Evolutionary conservation across 2,113 vertebrate species (phyloP).

Genomic region (Osmerus mordax): DNA sequence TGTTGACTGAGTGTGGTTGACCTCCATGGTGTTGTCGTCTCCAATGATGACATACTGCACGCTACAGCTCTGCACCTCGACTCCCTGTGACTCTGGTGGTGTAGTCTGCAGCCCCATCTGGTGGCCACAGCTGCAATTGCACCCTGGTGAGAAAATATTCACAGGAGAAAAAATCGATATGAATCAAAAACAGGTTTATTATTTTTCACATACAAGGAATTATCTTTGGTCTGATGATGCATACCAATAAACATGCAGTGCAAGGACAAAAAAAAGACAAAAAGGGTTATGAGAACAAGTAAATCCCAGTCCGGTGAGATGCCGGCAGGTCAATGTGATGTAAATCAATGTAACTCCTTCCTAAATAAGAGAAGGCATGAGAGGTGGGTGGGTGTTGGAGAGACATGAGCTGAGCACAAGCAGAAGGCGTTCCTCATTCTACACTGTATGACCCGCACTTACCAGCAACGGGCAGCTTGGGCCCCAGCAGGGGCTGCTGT

Average conservation of each 20-base stretch:
- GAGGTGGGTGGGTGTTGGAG: too few species aligned
- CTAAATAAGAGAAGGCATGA: too few species aligned
- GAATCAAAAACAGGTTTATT: not conserved
- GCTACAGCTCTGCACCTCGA: conserved; percentile 1
- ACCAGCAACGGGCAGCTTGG: conserved; percentile 32
- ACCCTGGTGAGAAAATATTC: not conserved
- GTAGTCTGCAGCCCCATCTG: conserved; percentile 22
- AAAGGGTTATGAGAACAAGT: too few species aligned
- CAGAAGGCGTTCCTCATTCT: too few species aligned
- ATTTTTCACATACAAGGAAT: not conserved
- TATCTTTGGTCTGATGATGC: too few species aligned
- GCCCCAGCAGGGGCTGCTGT: conserved; percentile 36
- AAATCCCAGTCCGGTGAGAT: too few species aligned
- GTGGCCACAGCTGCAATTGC: conserved; percentile 26
- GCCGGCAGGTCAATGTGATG: too few species aligned
- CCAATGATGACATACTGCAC: conserved; percentile 68
- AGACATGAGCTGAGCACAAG: too few species aligned
- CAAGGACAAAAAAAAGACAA: too few species aligned
- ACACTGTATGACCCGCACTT: conserved; percentile 5
- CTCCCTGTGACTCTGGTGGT: not conserved
- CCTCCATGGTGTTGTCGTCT: conserved; percentile 63
- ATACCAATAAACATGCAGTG: too few species aligned
- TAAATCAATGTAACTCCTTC: too few species aligned
- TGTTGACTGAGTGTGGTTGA: conserved; percentile 24
- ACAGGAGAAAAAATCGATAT: not conserved